Conservation (phyloP, 1,140 invertebrate species). For the Rhopalosiphum padi region DNA sequence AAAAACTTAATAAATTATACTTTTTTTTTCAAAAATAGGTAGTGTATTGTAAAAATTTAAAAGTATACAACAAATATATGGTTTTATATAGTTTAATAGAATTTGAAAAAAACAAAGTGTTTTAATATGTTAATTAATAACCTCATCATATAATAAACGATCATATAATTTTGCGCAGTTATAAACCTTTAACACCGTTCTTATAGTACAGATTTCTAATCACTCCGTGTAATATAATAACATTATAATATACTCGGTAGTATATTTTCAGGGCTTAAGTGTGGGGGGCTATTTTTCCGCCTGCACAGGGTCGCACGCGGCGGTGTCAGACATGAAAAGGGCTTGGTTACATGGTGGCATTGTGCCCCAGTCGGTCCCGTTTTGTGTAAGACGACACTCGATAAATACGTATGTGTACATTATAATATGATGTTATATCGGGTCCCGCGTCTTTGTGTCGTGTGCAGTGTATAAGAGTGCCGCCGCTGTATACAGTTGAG, state of each 20-base stretch:
- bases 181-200: background rate
- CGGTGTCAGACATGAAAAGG: background rate
- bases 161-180: background rate
- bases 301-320: background rate
- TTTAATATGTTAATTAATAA: no score
- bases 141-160: background rate
- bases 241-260: background rate
- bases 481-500: constrained; percentile 5
- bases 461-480: background rate
- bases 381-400: constrained; percentile 49
- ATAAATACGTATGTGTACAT: constrained; percentile 19
- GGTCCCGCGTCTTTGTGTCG: constrained; percentile 6
- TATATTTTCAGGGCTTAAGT: background rate
- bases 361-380: constrained; percentile 20
- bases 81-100: background rate
- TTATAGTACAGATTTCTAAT: background rate
- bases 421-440: background rate
- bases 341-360: constrained; percentile 29
- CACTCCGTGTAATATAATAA: background rate
- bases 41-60: no score
- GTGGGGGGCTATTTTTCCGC: background rate
- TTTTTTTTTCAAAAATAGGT: no score
- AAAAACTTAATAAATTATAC: no score
- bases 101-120: background rate
- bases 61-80: no score